Evolutionary conservation across 1,140 invertebrate species (phyloP).

Genomic region (Procambarus virginalis): DNA sequence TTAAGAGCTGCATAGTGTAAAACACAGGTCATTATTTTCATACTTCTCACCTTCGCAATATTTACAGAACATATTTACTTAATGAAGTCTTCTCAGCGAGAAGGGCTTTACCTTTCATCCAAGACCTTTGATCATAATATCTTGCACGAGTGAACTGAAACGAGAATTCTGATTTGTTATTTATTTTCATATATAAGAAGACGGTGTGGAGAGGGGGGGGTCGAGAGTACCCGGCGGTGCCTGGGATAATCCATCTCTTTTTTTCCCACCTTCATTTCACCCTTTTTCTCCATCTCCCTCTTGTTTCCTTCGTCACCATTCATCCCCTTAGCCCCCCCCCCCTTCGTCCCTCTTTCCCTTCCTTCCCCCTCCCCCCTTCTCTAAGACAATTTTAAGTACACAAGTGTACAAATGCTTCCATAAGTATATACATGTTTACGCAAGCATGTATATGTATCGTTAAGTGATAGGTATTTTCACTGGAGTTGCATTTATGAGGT

Average conservation of each 20-base stretch:
- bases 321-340: background rate
- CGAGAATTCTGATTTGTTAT: background rate
- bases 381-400: too few relatives aligned
- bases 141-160: background rate
- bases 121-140: background rate
- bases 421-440: too few relatives aligned
- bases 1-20: background rate
- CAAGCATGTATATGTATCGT: too few relatives aligned
- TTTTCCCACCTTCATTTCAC: background rate
- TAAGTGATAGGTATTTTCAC: too few relatives aligned
- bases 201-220: background rate
- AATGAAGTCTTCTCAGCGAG: background rate
- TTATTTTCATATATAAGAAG: background rate
- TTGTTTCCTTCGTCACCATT: background rate
- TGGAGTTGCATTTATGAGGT: too few relatives aligned
- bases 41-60: background rate
- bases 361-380: background rate
- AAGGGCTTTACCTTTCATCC: background rate
- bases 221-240: too few relatives aligned
- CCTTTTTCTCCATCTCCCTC: background rate
- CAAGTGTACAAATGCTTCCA: too few relatives aligned
- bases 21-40: background rate
- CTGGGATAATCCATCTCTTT: background rate
- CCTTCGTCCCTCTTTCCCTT: background rate
- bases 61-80: background rate